phyloP scores from a whole-genome alignment of 2,888 invertebrate genomes.

The Chaetogeoica ovagalla region DNA sequence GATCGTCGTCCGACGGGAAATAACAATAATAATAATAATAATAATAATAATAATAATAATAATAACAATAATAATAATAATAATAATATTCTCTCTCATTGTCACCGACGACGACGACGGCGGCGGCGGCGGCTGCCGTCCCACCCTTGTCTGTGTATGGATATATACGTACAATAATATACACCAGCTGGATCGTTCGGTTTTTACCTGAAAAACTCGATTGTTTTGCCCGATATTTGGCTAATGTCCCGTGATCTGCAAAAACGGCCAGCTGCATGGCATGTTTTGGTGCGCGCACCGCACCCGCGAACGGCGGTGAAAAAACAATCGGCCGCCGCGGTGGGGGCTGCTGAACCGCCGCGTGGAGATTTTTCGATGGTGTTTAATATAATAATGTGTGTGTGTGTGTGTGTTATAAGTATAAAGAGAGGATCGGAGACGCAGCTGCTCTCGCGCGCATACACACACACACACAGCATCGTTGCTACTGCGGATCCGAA shows the following conservation, averaged over 20 bases:
- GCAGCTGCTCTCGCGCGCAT: slow-evolving; percentile 27
- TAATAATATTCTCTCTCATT: slow-evolving; percentile 34
- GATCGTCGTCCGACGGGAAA: slow-evolving; percentile 27
- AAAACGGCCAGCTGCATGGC: slow-evolving; percentile 47
- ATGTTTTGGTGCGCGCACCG: not conserved
- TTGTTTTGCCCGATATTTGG: slow-evolving; percentile 53
- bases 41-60: too few relatives aligned
- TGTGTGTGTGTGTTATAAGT: not conserved
- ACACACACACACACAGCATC: not conserved
- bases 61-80: too few relatives aligned
- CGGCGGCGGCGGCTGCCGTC: slow-evolving; percentile 4
- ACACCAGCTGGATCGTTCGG: slow-evolving; percentile 37
- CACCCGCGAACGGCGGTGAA: slow-evolving; percentile 2
- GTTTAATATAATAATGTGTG: slow-evolving; percentile 28
- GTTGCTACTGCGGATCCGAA: slow-evolving; percentile 43
- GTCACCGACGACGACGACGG: slow-evolving; percentile 14
- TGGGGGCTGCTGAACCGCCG: not conserved
- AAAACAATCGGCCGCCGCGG: slow-evolving; percentile 46
- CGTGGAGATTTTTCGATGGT: slow-evolving; percentile 43
- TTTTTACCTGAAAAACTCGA: slow-evolving; percentile 48
- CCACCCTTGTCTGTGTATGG: not conserved
- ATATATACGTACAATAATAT: too few relatives aligned
- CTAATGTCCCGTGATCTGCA: slow-evolving; percentile 53
- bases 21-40: too few relatives aligned
- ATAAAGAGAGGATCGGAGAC: slow-evolving; percentile 27